Conservation (phyloP, 2,797 vertebrate genomes). For the Halcyon smyrnensis region DNA sequence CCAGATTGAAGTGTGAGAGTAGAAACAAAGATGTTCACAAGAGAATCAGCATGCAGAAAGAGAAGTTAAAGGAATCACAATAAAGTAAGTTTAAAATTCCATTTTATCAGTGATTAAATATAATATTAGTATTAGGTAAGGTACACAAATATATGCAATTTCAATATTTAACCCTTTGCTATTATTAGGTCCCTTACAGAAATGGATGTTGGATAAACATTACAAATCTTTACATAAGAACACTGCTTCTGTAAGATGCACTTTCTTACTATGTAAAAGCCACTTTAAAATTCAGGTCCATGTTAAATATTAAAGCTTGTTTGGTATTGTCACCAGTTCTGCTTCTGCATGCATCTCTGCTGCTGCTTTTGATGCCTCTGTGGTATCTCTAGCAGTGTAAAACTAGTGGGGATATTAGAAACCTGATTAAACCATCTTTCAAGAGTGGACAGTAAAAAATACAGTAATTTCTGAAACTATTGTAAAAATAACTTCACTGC, state of each 20-base stretch:
- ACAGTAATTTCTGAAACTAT: fast-evolving
- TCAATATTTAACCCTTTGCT: background rate
- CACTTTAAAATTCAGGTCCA: background rate
- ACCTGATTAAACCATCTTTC: background rate
- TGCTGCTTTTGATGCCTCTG: background rate
- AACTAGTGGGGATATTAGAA: background rate
- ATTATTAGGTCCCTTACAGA: background rate
- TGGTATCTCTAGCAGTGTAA: background rate
- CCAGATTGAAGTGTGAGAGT: background rate
- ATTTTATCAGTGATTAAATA: background rate
- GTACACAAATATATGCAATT: background rate
- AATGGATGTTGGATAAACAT: background rate
- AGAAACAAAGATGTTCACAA: background rate
- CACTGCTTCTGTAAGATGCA: background rate
- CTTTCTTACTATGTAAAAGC: background rate
- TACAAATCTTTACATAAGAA: background rate
- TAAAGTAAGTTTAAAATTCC: background rate
- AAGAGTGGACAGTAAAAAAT: background rate
- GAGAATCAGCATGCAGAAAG: background rate
- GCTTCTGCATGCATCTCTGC: background rate
- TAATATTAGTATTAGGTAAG: background rate
- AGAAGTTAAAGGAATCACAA: background rate
- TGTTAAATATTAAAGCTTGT: background rate
- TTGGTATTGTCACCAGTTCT: background rate
- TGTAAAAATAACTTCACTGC: background rate